A percentile compares a stretch with the other conserved stretches of the same genome.
Conservation (phyloP, 2,113 vertebrate species). For the Archocentrus centrarchus region DNA sequence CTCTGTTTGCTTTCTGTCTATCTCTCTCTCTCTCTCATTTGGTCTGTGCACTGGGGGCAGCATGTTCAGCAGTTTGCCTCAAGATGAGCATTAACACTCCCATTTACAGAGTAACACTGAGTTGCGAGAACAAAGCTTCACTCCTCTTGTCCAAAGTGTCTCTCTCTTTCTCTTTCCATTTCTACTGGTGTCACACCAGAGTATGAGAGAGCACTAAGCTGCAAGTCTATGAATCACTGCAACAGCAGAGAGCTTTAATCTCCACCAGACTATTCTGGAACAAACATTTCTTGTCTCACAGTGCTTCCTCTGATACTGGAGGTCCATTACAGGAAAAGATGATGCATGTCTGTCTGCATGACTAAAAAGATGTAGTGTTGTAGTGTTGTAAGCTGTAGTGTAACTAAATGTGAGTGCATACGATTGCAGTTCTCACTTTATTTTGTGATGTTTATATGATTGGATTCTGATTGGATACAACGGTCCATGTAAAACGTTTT, state of each 20-base stretch:
- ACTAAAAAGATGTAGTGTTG: too few species aligned
- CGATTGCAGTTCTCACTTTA: not conserved
- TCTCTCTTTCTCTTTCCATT: conserved; percentile 30
- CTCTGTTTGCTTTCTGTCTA: conserved; percentile 20
- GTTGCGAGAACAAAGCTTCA: conserved; percentile 65
- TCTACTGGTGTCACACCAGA: conserved; percentile 54
- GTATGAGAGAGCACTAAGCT: conserved; percentile 33
- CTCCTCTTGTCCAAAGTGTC: conserved; percentile 42
- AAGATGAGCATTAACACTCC: conserved; percentile 63
- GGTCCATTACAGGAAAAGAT: not conserved
- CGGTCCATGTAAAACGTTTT: not conserved
- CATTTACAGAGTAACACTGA: conserved; percentile 67
- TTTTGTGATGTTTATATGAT: not conserved
- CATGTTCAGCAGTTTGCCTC: conserved; percentile 63
- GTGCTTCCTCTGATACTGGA: conserved; percentile 10
- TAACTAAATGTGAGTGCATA: not conserved
- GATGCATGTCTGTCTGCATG: not conserved
- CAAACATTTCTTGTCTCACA: conserved; percentile 13
- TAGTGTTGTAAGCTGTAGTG: not conserved
- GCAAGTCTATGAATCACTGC: conserved; percentile 50
- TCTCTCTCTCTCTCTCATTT: not conserved
- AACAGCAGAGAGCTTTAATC: conserved; percentile 32
- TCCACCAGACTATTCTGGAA: conserved; percentile 35
- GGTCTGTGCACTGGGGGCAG: conserved; percentile 43
- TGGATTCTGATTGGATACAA: not conserved